Percentiles rank a stretch among this genome's conserved stretches.
Evolutionary conservation across 2,113 vertebrate species (phyloP).

Genomic region (Brienomyrus longianalis): DNA sequence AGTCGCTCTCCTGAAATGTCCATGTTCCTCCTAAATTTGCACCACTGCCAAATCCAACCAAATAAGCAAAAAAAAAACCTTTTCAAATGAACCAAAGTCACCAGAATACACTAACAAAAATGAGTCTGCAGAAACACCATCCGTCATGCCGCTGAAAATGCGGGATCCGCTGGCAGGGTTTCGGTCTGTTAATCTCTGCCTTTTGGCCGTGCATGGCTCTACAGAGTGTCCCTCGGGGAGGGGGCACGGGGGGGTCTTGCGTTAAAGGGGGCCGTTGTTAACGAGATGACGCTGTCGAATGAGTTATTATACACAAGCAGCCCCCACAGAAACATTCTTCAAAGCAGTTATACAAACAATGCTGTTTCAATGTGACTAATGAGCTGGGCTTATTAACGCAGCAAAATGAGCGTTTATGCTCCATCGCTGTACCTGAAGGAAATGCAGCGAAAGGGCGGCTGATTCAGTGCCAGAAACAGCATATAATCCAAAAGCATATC

Average conservation of each 20-base stretch:
- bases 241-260: neutral
- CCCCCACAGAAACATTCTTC: neutral
- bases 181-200: neutral
- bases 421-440: neutral
- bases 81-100: neutral
- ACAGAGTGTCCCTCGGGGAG: neutral
- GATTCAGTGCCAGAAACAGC: neutral
- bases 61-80: neutral
- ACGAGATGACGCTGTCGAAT: neutral
- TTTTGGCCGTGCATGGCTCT: neutral
- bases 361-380: neutral
- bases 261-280: neutral
- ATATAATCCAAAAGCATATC: neutral
- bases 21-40: neutral
- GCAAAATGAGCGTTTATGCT: neutral
- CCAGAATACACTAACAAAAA: neutral
- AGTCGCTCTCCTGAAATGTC: neutral
- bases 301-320: constrained; percentile 1
- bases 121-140: neutral
- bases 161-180: neutral
- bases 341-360: neutral
- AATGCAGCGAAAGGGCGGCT: neutral
- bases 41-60: neutral
- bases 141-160: neutral
- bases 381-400: neutral